Evolutionary conservation across 2,888 invertebrate species (phyloP).

Genomic region (Pachydiplax longipennis): DNA sequence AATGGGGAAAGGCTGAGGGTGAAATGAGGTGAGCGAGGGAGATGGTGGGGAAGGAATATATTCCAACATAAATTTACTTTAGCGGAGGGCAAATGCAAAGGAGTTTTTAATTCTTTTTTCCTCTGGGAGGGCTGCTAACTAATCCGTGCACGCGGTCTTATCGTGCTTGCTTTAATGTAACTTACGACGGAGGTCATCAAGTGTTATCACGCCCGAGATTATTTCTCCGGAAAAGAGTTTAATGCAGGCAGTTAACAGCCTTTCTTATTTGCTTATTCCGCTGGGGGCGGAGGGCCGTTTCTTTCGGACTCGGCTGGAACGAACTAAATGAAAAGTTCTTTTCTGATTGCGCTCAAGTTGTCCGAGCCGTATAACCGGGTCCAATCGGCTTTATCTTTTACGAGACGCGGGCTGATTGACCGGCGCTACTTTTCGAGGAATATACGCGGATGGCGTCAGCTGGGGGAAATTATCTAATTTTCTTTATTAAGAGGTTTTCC

Average conservation of each 20-base stretch:
- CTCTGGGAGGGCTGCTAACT: neutral
- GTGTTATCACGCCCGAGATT: constrained; percentile 12
- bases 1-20: neutral
- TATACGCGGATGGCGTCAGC: too few relatives aligned
- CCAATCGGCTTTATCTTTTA: too few relatives aligned
- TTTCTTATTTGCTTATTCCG: constrained; percentile 33
- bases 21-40: neutral
- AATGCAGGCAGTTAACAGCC: neutral
- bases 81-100: constrained; percentile 26
- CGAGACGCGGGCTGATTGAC: too few relatives aligned
- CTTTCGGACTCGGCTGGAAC: neutral
- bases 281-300: neutral
- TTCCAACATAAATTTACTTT: constrained; percentile 31
- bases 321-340: too few relatives aligned
- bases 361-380: too few relatives aligned
- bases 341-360: too few relatives aligned
- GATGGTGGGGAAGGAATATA: constrained; percentile 25
- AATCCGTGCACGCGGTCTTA: constrained; percentile 2
- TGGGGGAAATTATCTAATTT: too few relatives aligned
- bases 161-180: neutral
- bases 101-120: neutral
- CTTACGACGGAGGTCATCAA: constrained; percentile 33
- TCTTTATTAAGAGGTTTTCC: too few relatives aligned
- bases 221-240: neutral
- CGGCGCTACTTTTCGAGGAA: too few relatives aligned